Conservation (phyloP, 2,797 vertebrate genomes). For the Eupleurogrammus muticus region DNA sequence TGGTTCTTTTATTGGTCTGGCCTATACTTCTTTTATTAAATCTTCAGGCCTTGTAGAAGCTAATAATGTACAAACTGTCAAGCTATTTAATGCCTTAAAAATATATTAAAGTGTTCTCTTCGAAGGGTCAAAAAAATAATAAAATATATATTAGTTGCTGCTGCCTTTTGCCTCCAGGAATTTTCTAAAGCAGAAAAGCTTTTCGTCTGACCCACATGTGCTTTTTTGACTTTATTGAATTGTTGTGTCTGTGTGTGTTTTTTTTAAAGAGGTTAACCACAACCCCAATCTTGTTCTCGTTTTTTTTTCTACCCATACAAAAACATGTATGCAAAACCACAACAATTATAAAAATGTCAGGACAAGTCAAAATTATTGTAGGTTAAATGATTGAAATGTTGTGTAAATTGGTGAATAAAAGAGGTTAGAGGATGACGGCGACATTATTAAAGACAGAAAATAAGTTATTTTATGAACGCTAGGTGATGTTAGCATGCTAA, state of each 20-base stretch:
- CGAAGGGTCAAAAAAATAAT: conserved; percentile 22
- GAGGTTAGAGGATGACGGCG: too few relatives aligned
- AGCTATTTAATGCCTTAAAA: conserved; percentile 39
- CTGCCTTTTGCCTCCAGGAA: not conserved
- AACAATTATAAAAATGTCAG: not conserved
- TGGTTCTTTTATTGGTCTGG: conserved; percentile 55
- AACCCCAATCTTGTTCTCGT: not conserved
- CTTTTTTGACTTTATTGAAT: not conserved
- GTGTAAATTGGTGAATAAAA: too few relatives aligned
- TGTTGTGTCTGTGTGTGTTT: not conserved
- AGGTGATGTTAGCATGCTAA: not conserved
- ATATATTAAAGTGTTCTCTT: conserved; percentile 22
- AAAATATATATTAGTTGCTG: conserved; percentile 36
- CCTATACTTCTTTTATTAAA: conserved; percentile 47
- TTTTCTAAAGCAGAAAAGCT: conserved; percentile 18
- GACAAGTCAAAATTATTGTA: not conserved
- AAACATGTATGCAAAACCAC: not conserved
- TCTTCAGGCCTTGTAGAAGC: conserved; percentile 19
- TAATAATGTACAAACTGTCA: conserved; percentile 36
- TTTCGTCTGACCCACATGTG: not conserved
- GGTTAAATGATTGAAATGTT: not conserved
- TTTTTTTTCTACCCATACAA: not conserved
- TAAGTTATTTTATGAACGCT: not conserved
- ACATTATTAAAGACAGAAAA: not conserved
- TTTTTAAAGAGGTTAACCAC: not conserved